Base-by-base conservation (phyloP, 1,140 invertebrate species). In the Drosophila sturtevanti region DNA sequence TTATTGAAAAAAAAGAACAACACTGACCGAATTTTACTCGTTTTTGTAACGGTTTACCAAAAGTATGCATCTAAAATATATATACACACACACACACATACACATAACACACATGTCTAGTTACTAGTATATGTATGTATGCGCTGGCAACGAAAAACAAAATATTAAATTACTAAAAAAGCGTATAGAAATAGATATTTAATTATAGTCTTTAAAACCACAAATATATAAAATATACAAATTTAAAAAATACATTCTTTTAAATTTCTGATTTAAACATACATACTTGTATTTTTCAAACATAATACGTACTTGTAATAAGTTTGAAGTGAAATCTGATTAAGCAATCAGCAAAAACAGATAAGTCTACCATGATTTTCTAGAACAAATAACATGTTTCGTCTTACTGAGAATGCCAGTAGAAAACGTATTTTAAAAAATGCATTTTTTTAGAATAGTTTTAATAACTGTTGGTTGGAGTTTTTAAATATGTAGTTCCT, bases 41-140 rank as follows among this genome's bases (percentile, higher is more conserved):
- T 44, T 63, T 78, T 73, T 71, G 61, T 70, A 74, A 74, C 66
- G 63, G 51, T 58, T 72, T 67, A 70, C 67, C 31, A 72, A 64
- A 63, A 59, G 68, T 69, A 72, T 72, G 77, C 65, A 77, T 55
- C 66, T 72, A 79, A 31, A 79, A 71, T 63, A 62, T 65, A 68
- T 55, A 66, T 61, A 55, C 72, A 72, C 24, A 77, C 51, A 72
- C n/a, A n/a, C n/a, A n/a, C n/a, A 70, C 66, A 62, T 65, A 69
- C 60, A 66, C 64, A 52, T 68, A 73, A 31, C 27, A 78, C 52
- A 72, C 68, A 63, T 76, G 63, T 82, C 68, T 82, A 86, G 71
- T 86, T 81, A 87, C 79, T 87, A 87, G 81, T 63, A 63, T 78
- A 81, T 74, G 78, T 74, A 69, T 76, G 58, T 68, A 48, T 41